Evolutionary conservation across 2,113 vertebrate species (phyloP).

Genomic region (Connochaetes taurinus): DNA sequence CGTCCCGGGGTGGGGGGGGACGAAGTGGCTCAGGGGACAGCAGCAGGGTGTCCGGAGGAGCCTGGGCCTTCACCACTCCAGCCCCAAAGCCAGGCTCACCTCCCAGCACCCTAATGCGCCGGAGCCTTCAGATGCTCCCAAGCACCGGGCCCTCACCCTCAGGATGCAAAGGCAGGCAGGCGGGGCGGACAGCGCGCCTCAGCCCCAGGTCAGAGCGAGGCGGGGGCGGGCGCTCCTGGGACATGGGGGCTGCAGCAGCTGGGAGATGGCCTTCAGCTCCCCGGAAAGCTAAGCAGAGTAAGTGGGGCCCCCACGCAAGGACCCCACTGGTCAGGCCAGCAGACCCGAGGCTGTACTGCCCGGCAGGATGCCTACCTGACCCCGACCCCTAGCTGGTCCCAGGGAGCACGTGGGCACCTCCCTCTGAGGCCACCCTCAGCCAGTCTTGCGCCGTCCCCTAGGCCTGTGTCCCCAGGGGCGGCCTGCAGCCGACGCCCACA

Average conservation of each 20-base stretch:
- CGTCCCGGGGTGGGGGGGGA: rapidly evolving
- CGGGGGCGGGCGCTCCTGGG: rapidly evolving
- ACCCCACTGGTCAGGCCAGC: neutral
- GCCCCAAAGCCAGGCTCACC: neutral
- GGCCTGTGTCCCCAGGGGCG: neutral
- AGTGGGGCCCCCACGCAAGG: too few species aligned
- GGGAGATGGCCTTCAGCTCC: neutral
- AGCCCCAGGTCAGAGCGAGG: neutral
- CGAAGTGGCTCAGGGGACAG: neutral
- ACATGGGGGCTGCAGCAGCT: neutral
- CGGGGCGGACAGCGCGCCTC: neutral
- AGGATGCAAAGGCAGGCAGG: neutral
- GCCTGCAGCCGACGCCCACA: neutral
- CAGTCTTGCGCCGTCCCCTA: neutral
- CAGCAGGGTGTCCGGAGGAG: neutral
- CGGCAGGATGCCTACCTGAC: neutral
- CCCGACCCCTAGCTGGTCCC: too few species aligned
- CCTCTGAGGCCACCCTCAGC: neutral
- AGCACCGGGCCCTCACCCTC: neutral
- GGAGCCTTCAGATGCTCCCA: neutral
- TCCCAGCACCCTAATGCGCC: neutral
- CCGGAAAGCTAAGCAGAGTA: neutral
- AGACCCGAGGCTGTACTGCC: neutral
- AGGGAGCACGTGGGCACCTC: rapidly evolving
- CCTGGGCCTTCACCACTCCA: neutral